A percentile compares a stretch with the other conserved stretches of the same genome.
These are phyloP conservation scores for Cygnus olor DNA, from an alignment of 2,797 vertebrate genomes.

Conservation along the genomic window DNA sequence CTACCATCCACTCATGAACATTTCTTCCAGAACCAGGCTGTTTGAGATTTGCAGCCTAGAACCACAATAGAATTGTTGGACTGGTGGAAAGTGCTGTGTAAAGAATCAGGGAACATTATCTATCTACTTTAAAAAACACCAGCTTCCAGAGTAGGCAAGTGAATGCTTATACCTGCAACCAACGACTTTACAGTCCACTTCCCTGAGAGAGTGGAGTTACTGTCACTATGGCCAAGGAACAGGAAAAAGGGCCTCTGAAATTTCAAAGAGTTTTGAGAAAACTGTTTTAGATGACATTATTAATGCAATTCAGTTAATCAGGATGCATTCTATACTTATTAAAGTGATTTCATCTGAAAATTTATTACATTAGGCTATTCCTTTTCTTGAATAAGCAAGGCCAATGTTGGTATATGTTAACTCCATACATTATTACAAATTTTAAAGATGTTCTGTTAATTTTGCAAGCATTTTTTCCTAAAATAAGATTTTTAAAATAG, in stretches of 20 bases:
- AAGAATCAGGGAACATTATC: background rate
- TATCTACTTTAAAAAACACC: background rate
- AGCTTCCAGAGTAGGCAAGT: background rate
- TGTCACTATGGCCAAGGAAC: background rate
- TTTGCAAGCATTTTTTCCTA: background rate
- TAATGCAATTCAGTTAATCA: background rate
- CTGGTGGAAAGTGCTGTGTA: background rate
- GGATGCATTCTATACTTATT: background rate
- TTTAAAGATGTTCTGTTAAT: background rate
- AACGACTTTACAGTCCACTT: background rate
- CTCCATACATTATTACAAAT: background rate
- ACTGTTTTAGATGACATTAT: background rate
- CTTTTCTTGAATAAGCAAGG: background rate
- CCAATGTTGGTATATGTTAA: background rate
- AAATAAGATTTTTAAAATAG: background rate
- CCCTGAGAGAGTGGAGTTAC: background rate
- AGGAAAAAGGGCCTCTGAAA: background rate
- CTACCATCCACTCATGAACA: background rate
- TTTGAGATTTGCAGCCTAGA: background rate
- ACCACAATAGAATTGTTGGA: background rate
- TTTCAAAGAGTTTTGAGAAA: background rate
- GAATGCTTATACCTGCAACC: background rate
- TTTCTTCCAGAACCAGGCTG: background rate
- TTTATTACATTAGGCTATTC: background rate
- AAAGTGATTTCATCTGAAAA: background rate